Evolutionary conservation across 2,888 invertebrate genomes (phyloP).

Genomic region (Onthophagus sagittarius): DNA sequence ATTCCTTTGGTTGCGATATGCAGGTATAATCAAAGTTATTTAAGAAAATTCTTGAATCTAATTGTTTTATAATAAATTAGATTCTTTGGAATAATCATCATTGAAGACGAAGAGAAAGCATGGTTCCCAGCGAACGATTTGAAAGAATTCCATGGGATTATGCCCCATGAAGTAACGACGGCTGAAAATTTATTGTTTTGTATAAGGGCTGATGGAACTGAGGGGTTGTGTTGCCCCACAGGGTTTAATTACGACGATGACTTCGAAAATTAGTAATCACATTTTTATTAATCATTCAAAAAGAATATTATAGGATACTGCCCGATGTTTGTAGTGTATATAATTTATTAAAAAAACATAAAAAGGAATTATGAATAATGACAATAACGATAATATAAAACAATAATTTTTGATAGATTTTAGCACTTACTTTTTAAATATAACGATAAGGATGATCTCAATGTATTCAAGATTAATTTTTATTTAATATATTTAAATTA

Average conservation of each 20-base stretch:
- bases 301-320: not conserved
- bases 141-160: slow-evolving; percentile 84
- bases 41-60: too few relatives aligned
- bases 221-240: slow-evolving; percentile 77
- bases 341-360: not conserved
- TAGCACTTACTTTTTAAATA: not conserved
- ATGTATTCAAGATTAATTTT: not conserved
- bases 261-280: slow-evolving; percentile 27
- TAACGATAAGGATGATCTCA: not conserved
- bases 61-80: too few relatives aligned
- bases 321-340: not conserved
- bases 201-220: slow-evolving; percentile 77
- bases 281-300: not conserved
- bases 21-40: slow-evolving; percentile 62
- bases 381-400: slow-evolving; percentile 15
- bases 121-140: slow-evolving; percentile 90
- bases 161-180: slow-evolving; percentile 75
- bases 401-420: slow-evolving; percentile 16
- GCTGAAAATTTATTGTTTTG: slow-evolving; percentile 79
- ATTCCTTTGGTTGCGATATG: slow-evolving; percentile 79
- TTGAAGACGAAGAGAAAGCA: slow-evolving; percentile 85
- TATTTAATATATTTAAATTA: not conserved
- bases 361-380: not conserved
- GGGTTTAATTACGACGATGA: slow-evolving; percentile 56
- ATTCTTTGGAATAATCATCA: slow-evolving; percentile 71